Percentiles rank a stretch among this genome's conserved stretches.
phyloP scores from a whole-genome alignment of 92 coral and sea anemone species.

The Epizoanthus rinbou region DNA sequence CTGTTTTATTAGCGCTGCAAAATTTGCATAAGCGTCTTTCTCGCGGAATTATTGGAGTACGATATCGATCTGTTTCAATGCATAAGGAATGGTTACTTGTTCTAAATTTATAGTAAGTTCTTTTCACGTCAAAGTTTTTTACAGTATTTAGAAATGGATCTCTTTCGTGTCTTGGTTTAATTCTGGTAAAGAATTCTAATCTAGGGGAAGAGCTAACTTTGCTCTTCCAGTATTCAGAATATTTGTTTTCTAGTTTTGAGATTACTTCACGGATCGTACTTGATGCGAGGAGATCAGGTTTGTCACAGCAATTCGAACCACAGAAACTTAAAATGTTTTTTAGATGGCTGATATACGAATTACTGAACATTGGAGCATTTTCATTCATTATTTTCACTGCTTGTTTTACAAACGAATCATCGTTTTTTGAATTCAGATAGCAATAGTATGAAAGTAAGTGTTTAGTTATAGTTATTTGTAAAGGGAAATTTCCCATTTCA shows the following conservation, averaged over 20 bases:
- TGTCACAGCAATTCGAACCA: conserved; percentile 3
- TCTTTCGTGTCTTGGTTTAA: conserved; percentile 16
- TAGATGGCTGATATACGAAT: conserved; percentile 1
- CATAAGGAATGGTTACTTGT: no score
- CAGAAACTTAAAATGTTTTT: conserved; percentile 11
- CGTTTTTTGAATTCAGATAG: neutral
- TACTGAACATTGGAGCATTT: conserved; percentile 8
- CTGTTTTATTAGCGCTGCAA: conserved; percentile 15
- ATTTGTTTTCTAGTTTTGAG: neutral
- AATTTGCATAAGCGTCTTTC: conserved; percentile 19
- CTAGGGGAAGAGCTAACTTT: conserved; percentile 18
- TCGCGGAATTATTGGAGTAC: conserved; percentile 14
- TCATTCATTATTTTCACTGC: conserved; percentile 16
- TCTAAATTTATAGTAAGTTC: no score
- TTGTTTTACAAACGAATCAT: neutral
- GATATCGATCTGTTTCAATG: no score
- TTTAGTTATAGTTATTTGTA: neutral
- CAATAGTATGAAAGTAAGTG: neutral
- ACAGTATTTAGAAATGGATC: conserved; percentile 16
- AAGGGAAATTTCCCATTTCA: neutral
- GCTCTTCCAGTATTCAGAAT: neutral
- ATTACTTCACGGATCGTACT: neutral
- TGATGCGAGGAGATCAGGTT: conserved; percentile 17
- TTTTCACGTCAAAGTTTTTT: conserved; percentile 19
- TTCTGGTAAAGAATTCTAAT: conserved; percentile 21